Evolutionary conservation across 2,113 vertebrate genomes (phyloP).

Genomic region (Pipra filicauda): DNA sequence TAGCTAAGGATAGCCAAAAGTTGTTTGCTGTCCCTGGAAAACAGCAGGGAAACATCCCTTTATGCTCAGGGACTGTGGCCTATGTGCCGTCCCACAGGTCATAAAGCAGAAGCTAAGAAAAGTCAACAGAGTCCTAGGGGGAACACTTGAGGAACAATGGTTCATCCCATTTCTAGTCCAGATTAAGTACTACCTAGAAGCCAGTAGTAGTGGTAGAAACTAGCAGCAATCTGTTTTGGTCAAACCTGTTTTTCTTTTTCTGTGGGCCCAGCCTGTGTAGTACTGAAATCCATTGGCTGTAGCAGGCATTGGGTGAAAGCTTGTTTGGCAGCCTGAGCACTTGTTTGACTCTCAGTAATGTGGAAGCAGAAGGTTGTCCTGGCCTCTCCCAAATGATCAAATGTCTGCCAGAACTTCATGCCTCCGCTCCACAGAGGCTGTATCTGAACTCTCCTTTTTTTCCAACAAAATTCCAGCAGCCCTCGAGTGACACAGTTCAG

Average conservation of each 20-base stretch:
- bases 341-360: background rate
- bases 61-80: background rate
- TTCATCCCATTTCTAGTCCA: background rate
- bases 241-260: background rate
- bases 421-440: background rate
- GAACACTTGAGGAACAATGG: background rate
- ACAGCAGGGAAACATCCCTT: background rate
- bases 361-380: background rate
- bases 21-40: background rate
- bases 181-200: background rate
- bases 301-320: background rate
- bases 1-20: background rate
- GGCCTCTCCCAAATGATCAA: background rate
- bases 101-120: background rate
- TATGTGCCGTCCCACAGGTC: background rate
- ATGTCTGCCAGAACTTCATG: rapidly evolving
- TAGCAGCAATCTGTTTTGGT: background rate
- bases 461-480: background rate
- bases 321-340: background rate
- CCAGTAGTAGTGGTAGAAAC: background rate
- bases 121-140: background rate
- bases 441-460: background rate
- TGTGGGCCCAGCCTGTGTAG: background rate
- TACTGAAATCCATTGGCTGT: background rate
- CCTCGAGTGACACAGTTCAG: background rate